A percentile compares a stretch with the other conserved stretches of the same genome.
phyloP scores from a whole-genome alignment of 2,113 vertebrate species.

The Pantherophis guttatus region DNA sequence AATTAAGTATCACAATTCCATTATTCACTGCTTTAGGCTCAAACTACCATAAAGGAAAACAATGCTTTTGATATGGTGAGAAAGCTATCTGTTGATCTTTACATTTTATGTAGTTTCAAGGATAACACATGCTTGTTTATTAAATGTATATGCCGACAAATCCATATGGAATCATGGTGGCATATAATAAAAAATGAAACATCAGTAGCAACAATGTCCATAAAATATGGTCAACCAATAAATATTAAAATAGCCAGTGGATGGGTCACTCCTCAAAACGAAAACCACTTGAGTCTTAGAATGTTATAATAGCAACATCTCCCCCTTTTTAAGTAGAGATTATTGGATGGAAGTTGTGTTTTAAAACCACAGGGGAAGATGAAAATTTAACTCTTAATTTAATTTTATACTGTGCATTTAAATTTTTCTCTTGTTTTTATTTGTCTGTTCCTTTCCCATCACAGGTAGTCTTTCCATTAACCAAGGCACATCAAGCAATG shows the following conservation, averaged over 20 bases:
- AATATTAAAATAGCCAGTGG: background rate
- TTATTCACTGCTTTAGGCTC: background rate
- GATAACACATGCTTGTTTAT: background rate
- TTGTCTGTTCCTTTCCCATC: slow-evolving; percentile 24
- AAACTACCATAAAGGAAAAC: background rate
- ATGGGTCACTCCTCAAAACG: background rate
- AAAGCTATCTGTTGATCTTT: background rate
- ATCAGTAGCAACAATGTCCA: background rate
- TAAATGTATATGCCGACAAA: background rate
- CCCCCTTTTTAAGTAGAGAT: background rate
- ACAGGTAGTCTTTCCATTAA: slow-evolving; percentile 85
- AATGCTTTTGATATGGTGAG: background rate
- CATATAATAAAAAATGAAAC: background rate
- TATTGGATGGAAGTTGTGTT: background rate
- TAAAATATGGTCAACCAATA: background rate
- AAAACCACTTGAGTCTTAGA: background rate
- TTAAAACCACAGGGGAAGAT: background rate
- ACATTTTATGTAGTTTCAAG: background rate
- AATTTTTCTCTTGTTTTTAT: slow-evolving; percentile 33
- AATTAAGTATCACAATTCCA: background rate
- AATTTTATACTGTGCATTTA: background rate
- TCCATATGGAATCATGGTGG: background rate
- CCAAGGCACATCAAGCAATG: slow-evolving; percentile 76
- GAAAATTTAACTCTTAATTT: background rate
- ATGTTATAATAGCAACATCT: background rate